Base-by-base conservation (phyloP, 2,113 vertebrate species). In the Pongo abelii region DNA sequence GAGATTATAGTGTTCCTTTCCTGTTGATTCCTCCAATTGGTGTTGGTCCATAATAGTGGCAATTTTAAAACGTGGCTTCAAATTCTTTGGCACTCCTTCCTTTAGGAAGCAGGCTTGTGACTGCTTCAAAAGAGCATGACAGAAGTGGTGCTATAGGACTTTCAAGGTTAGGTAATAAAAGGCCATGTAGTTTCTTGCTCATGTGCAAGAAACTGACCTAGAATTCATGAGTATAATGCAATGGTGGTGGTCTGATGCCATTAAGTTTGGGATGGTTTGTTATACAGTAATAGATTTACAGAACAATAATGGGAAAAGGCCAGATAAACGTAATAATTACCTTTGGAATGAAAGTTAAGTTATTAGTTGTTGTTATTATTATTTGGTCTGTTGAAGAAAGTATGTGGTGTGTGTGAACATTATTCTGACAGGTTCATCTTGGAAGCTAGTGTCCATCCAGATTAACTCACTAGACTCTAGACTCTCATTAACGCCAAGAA, bases 241-340 rank as follows among this genome's bases (percentile, higher is more conserved):
- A 55, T 92, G 46, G 22, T 88, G 52, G 40, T 77, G 8, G 32
- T 89, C 84, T 72, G 50, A 86, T 16, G 93, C 5, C 14, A 30
- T 67, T 89, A 72, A 84, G 20, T 91, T 90, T 96, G 77, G 57
- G 17, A 20, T 91, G 30, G 12, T 61, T 96, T 87, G 32, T 91
- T 93, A 50, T 7, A 78, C 0, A 61, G 27, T 4, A 35, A 4
- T 85, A n/a, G 20, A 64, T 84, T 75, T 92, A 17, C 17, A 93
- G 61, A 90, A 91, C 13, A 72, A 27, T 55, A 52, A 61, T 46
- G n/a, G 32, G 3, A 17, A 95, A 86, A 91, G 52, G 10, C 30
- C 32, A 81, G 43, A 13, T 91, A 83, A 81, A 96, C 84, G 57
- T 59, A n/a, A 3, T 50, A 69, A 69, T 94, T 83, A 84, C 59